phyloP scores from a whole-genome alignment of 2,113 vertebrate species.

The Theristicus caerulescens region DNA sequence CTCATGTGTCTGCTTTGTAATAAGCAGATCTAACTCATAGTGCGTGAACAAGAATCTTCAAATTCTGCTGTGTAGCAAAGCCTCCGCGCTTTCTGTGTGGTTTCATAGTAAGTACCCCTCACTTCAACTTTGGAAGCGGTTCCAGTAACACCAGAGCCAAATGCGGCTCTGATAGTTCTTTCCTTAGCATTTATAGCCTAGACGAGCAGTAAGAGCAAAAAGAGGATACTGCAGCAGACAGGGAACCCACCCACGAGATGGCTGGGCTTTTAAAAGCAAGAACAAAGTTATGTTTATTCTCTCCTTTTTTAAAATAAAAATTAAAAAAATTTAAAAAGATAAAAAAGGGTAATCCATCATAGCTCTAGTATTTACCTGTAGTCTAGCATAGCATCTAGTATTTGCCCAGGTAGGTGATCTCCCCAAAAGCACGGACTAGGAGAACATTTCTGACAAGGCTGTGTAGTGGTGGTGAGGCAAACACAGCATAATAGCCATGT shows the following conservation, averaged over 20 bases:
- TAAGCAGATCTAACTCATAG: background rate
- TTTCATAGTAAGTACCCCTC: background rate
- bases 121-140: background rate
- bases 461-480: background rate
- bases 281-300: background rate
- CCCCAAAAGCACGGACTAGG: background rate
- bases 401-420: background rate
- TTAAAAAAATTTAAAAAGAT: too few species aligned
- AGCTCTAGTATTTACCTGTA: background rate
- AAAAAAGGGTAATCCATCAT: background rate
- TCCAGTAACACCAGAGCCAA: background rate
- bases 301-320: background rate
- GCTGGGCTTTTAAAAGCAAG: background rate
- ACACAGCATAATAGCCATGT: fast-evolving
- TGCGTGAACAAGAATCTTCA: background rate
- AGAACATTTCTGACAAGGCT: background rate
- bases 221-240: background rate
- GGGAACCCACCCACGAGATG: background rate
- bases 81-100: background rate
- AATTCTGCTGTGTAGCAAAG: background rate
- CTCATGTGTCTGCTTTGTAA: background rate
- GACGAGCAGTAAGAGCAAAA: background rate
- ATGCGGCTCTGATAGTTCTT: background rate
- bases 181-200: background rate
- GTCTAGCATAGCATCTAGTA: background rate